Evolutionary conservation across 2,113 vertebrate genomes (phyloP), one percentile per base, ranked within the genome.

Genomic region (Sceloporus undulatus): DNA sequence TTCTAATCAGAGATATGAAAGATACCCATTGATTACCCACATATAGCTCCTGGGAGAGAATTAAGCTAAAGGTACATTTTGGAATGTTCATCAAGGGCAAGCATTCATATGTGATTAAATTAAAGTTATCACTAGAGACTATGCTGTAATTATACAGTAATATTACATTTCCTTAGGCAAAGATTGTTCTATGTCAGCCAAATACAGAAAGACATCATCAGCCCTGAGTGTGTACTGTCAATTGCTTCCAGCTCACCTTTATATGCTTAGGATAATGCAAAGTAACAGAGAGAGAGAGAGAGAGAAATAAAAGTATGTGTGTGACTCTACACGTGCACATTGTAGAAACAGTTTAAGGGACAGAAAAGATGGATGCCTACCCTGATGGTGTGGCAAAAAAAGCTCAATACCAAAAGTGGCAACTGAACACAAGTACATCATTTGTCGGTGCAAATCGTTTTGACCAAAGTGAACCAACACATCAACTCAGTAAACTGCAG

Each of bases 91-190:
- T 91, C 65, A 88, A 82, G 73, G 88, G 16, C 76, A 77, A 66
- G 38, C 0, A 5, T 82, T 75, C 84, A 42, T 8, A 66, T 78
- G 27, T 85, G 84, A 80, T 90, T 66, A 89, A 91, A 85, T 89
- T 85, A 90, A 54, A 48, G 2, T 92, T 90, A 52, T 73, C 77
- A 84, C 82, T 84, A 82, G 79, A 93, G 87, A 76, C 70, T 40
- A 66, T 75, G 84, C 89, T 82, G 62, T 74, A 85, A 68, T 75
- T 40, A 34, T 87, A 79, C 79, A 85, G 54, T 86, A 85, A 79
- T 77, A 87, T 85, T 70, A 76, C 56, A 42, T 94, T 93, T 94
- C 92, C 90, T 91, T 59, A 62, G 88, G 90, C 91, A 87, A 86
- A 80, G 90, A 84, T 25, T 91, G 91, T 91, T 93, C 90, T 75